phyloP scores from a whole-genome alignment of 2,113 vertebrate genomes.

The Prinia subflava region DNA sequence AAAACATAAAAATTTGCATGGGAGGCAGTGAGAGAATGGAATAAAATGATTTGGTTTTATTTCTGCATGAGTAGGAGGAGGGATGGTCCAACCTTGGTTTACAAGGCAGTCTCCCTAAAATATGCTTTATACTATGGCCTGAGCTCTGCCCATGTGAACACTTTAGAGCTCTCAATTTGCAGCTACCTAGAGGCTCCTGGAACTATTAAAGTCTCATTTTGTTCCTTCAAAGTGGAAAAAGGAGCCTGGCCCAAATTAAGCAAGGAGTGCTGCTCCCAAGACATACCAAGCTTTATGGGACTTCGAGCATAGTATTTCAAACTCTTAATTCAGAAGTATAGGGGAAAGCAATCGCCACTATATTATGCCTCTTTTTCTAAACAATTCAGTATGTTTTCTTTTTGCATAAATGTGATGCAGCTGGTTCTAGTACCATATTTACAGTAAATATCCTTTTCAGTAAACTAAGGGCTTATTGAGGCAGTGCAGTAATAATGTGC shows the following conservation, averaged over 20 bases:
- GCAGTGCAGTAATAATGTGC: conserved; percentile 25
- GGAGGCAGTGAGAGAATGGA: background rate
- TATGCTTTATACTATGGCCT: background rate
- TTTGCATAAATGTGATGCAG: conserved; percentile 72
- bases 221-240: conserved; percentile 74
- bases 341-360: conserved; percentile 59
- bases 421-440: conserved; percentile 68
- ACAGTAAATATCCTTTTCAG: conserved; percentile 54
- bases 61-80: background rate
- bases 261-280: conserved; percentile 65
- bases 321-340: conserved; percentile 71
- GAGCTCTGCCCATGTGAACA: background rate
- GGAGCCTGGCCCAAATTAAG: conserved; percentile 76
- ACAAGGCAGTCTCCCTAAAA: background rate
- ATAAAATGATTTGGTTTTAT: background rate
- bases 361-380: conserved; percentile 72
- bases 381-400: conserved; percentile 72
- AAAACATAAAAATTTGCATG: background rate
- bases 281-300: conserved; percentile 77
- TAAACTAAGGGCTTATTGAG: conserved; percentile 65
- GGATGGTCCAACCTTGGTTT: background rate
- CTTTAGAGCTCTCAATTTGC: conserved; percentile 11
- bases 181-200: conserved; percentile 52
- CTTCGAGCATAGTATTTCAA: conserved; percentile 73
- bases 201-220: conserved; percentile 66